Percentiles rank a stretch among this genome's conserved stretches.
Evolutionary conservation across 2,888 invertebrate genomes (phyloP).

Genomic region (Hylaea fasciaria): DNA sequence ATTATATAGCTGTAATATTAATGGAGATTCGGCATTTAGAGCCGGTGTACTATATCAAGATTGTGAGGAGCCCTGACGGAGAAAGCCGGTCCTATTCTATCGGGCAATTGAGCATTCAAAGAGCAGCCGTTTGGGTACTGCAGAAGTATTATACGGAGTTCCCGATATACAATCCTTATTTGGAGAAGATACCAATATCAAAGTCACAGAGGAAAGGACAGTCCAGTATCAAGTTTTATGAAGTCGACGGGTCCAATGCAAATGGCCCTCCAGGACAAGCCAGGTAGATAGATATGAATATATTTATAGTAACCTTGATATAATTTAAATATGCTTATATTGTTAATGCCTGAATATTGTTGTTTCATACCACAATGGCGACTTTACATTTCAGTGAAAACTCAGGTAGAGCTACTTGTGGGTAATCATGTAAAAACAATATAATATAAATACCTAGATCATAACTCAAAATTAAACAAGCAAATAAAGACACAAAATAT

Average conservation of each 20-base stretch:
- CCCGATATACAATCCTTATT: constrained; percentile 97
- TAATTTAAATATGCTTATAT: too few species aligned
- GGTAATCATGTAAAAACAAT: too few species aligned
- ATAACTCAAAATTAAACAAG: too few species aligned
- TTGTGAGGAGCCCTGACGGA: constrained; percentile 98
- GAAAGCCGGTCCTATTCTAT: constrained; percentile 94
- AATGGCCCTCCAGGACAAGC: constrained; percentile 89
- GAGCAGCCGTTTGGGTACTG: constrained; percentile 97
- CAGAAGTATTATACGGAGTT: constrained; percentile 98
- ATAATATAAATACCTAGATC: too few species aligned
- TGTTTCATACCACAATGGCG: too few species aligned
- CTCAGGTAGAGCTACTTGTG: too few species aligned
- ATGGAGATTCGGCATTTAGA: constrained; percentile 97
- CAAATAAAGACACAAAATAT: too few species aligned
- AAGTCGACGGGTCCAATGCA: constrained; percentile 94
- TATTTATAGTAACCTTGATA: too few species aligned
- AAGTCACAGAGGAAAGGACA: constrained; percentile 92
- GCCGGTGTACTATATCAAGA: constrained; percentile 94
- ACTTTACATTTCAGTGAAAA: too few species aligned
- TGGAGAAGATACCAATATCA: constrained; percentile 95
- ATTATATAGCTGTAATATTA: constrained; percentile 96
- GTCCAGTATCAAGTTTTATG: constrained; percentile 97
- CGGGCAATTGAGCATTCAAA: constrained; percentile 96
- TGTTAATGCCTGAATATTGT: too few species aligned
- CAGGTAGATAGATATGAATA: constrained; percentile 66